A percentile compares a stretch with the other conserved stretches of the same genome.
phyloP scores from a whole-genome alignment of 2,797 vertebrate species.

The Uromys caudimaculatus region DNA sequence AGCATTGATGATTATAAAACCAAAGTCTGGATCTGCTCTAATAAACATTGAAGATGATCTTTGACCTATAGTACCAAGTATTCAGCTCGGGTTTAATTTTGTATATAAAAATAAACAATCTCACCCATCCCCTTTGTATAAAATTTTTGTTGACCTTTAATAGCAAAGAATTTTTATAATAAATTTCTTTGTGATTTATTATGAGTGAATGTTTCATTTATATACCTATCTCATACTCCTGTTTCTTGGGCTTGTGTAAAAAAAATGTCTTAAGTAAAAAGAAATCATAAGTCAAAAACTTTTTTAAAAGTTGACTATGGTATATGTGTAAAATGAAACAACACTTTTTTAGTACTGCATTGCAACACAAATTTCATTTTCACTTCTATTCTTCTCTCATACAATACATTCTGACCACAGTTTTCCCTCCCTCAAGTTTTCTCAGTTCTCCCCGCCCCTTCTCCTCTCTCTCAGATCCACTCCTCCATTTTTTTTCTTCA shows the following conservation, averaged over 20 bases:
- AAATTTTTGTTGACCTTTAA: neutral
- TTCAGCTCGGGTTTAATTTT: neutral
- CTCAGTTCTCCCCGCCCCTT: neutral
- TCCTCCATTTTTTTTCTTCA: neutral
- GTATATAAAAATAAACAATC: neutral
- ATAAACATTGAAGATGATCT: neutral
- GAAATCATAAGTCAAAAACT: neutral
- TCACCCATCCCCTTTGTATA: neutral
- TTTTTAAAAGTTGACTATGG: neutral
- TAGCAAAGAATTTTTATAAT: neutral
- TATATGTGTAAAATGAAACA: neutral
- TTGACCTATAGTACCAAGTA: neutral
- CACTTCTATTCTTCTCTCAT: neutral
- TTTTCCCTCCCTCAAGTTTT: neutral
- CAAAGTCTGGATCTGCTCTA: neutral
- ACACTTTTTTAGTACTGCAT: neutral
- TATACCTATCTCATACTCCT: neutral
- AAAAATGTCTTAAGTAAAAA: neutral
- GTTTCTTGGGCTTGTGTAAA: neutral
- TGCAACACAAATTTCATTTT: neutral
- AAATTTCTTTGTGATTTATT: neutral
- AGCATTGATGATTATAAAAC: neutral
- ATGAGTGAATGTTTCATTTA: neutral
- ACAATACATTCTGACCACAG: neutral
- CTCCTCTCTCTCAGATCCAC: no score